Percentiles rank a stretch among this genome's conserved stretches.
phyloP scores from a whole-genome alignment of 2,113 vertebrate genomes.

The Myiozetetes cayanensis region DNA sequence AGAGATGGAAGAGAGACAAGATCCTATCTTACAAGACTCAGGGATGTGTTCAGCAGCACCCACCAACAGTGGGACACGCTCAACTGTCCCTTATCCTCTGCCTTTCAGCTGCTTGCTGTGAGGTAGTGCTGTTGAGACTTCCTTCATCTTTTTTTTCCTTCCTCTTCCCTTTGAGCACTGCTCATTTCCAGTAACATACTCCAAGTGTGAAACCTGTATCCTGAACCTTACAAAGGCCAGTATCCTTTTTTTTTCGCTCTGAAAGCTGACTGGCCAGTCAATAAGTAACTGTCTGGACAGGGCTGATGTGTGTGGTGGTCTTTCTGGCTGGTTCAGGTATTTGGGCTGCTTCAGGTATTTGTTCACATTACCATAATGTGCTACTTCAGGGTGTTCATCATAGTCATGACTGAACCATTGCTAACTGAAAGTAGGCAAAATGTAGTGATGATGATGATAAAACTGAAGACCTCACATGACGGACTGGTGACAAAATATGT shows the following conservation, averaged over 20 bases:
- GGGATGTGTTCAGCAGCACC: background rate
- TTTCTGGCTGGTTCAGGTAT: slow-evolving; percentile 22
- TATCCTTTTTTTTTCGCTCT: background rate
- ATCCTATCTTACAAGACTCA: background rate
- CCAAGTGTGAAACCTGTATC: background rate
- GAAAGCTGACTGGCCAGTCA: background rate
- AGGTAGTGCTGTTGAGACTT: background rate
- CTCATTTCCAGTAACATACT: background rate
- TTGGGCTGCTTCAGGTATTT: slow-evolving; percentile 19
- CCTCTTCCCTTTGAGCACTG: background rate
- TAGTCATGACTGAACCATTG: background rate
- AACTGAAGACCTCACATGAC: background rate
- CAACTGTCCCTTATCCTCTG: background rate
- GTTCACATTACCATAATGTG: background rate
- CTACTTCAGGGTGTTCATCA: slow-evolving; percentile 1
- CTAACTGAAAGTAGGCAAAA: background rate
- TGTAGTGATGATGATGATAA: background rate
- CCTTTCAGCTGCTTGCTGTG: background rate
- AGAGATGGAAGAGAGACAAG: background rate
- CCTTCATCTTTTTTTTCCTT: background rate
- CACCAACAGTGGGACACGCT: background rate
- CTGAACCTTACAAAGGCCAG: background rate
- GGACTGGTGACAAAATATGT: background rate
- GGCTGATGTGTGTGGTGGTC: background rate
- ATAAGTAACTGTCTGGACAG: background rate